Evolutionary conservation across 1,140 invertebrate species (phyloP).

Genomic region (Lepidurus packardi): DNA sequence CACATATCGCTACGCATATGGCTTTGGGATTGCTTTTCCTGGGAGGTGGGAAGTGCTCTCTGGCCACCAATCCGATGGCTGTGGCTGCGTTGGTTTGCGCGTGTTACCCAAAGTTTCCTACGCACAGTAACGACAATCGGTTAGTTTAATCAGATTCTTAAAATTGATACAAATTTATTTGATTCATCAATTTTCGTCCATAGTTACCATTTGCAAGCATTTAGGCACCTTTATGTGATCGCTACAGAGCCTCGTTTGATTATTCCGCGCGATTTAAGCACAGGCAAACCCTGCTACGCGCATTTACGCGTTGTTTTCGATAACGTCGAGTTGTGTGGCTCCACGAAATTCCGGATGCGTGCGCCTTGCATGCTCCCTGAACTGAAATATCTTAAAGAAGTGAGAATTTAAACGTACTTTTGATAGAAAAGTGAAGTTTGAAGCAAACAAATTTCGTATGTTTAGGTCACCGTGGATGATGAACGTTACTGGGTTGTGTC

Average conservation of each 20-base stretch:
- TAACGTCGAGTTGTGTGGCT: slow-evolving; percentile 41
- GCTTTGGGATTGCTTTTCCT: slow-evolving; percentile 86
- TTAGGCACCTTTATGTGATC: slow-evolving; percentile 90
- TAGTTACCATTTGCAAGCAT: slow-evolving; percentile 89
- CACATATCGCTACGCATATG: slow-evolving; percentile 78
- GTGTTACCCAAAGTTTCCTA: slow-evolving; percentile 94
- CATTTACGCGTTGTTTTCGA: slow-evolving; percentile 60
- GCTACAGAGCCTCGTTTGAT: slow-evolving; percentile 82
- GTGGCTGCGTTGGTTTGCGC: slow-evolving; percentile 84
- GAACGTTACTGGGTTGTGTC: slow-evolving; percentile 79
- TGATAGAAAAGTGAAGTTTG: no score
- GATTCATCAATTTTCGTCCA: slow-evolving; percentile 38
- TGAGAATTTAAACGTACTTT: slow-evolving; percentile 37
- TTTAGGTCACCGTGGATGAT: slow-evolving; percentile 64
- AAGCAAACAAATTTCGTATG: no score
- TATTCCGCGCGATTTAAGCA: slow-evolving; percentile 74
- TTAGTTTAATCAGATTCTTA: slow-evolving; percentile 41
- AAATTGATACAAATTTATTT: not conserved
- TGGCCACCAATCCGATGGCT: slow-evolving; percentile 73
- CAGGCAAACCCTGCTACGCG: slow-evolving; percentile 69
- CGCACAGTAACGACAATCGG: slow-evolving; percentile 91
- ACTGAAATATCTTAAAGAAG: slow-evolving; percentile 64
- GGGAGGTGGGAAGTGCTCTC: slow-evolving; percentile 82
- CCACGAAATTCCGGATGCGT: slow-evolving; percentile 46
- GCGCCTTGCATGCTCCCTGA: slow-evolving; percentile 85